A percentile compares a stretch with the other conserved stretches of the same genome.
Evolutionary conservation across 2,888 invertebrate species (phyloP).

Genomic region (Melieria omissa): DNA sequence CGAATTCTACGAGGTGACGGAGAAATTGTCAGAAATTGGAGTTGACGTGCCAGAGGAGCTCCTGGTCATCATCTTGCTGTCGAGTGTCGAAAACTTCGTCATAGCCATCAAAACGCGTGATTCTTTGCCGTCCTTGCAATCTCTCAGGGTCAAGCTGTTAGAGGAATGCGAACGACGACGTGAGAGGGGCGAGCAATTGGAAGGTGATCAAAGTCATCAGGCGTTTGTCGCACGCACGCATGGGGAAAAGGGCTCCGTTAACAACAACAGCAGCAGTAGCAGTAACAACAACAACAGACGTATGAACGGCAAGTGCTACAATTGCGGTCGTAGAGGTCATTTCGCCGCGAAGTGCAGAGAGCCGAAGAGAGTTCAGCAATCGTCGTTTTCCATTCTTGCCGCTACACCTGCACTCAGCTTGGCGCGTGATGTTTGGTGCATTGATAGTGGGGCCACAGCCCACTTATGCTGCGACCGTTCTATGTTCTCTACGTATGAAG

Average conservation of each 20-base stretch:
- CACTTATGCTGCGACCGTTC: conserved; percentile 24
- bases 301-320: conserved; percentile 16
- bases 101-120: conserved; percentile 28
- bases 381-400: background rate
- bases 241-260: background rate
- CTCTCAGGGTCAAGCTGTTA: conserved; percentile 27
- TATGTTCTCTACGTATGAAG: conserved; percentile 8
- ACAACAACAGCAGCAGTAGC: background rate
- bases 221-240: conserved; percentile 18
- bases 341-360: conserved; percentile 22
- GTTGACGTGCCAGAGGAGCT: conserved; percentile 25
- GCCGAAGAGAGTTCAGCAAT: background rate
- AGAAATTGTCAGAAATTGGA: conserved; percentile 25
- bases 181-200: background rate
- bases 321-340: conserved; percentile 26
- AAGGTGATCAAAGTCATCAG: background rate
- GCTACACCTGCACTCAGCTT: background rate
- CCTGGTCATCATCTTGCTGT: conserved; percentile 27
- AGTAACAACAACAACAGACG: conserved; percentile 3
- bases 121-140: conserved; percentile 18
- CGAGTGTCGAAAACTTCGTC: conserved; percentile 29
- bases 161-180: conserved; percentile 25
- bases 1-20: conserved; percentile 15
- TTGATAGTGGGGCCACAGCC: conserved; percentile 30
- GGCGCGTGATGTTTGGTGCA: conserved; percentile 14